A percentile compares a stretch with the other conserved stretches of the same genome.
These are phyloP conservation scores for Sceliomorpha sp. DNA, from an alignment of 2,888 invertebrate species.

Conservation along the genomic window DNA sequence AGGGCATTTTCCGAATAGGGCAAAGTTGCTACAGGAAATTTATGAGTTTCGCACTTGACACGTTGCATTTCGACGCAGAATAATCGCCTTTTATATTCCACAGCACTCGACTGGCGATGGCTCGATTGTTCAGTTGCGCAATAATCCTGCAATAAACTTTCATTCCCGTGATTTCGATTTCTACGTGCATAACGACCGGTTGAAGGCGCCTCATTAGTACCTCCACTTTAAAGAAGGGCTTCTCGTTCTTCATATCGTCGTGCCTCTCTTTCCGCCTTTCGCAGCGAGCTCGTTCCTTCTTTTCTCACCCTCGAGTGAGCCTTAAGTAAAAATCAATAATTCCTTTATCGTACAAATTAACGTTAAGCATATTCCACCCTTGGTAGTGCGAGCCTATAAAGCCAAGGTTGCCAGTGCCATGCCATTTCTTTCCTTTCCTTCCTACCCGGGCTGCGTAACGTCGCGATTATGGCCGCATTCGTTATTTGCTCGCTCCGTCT, in stretches of 20 bases:
- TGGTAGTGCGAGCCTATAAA: slow-evolving; percentile 61
- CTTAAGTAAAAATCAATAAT: slow-evolving; percentile 79
- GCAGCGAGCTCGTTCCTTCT: slow-evolving; percentile 46
- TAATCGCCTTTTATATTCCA: background rate
- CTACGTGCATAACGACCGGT: slow-evolving; percentile 56
- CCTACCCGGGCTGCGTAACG: slow-evolving; percentile 68
- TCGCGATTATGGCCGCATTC: slow-evolving; percentile 60
- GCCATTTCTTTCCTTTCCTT: slow-evolving; percentile 60
- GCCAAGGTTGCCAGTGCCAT: slow-evolving; percentile 57
- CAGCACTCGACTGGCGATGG: background rate
- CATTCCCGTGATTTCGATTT: slow-evolving; percentile 37
- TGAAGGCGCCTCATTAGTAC: slow-evolving; percentile 70
- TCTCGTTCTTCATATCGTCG: slow-evolving; percentile 61
- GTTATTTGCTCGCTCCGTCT: slow-evolving; percentile 42
- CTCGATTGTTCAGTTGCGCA: slow-evolving; percentile 7
- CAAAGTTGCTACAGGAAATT: too few relatives aligned
- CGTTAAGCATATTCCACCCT: slow-evolving; percentile 77
- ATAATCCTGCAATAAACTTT: slow-evolving; percentile 33
- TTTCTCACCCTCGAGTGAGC: slow-evolving; percentile 70
- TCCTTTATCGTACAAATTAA: slow-evolving; percentile 79
- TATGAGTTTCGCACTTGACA: too few relatives aligned
- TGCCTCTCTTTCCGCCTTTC: slow-evolving; percentile 49
- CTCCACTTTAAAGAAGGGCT: slow-evolving; percentile 54
- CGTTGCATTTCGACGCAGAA: background rate
- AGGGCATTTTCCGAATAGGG: too few relatives aligned